Evolutionary conservation across 2,113 vertebrate genomes (phyloP).

Genomic region (Notarius quadriscutis): DNA sequence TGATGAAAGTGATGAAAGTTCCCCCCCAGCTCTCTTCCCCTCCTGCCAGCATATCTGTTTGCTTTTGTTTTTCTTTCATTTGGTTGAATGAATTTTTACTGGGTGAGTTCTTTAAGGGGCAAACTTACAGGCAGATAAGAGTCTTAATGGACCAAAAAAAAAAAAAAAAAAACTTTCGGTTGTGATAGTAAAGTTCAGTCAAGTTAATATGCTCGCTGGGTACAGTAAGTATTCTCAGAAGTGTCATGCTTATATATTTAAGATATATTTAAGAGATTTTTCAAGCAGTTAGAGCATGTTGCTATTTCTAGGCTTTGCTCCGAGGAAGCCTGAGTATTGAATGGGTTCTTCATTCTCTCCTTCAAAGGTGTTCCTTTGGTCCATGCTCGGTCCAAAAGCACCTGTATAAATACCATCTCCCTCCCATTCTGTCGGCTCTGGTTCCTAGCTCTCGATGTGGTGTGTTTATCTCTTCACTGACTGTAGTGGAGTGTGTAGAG

Average conservation of each 20-base stretch:
- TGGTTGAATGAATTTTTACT: constrained; percentile 20
- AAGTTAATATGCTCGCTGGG: background rate
- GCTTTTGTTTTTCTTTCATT: constrained; percentile 39
- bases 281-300: background rate
- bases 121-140: background rate
- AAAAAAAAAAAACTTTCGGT: background rate
- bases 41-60: constrained; percentile 29
- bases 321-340: background rate
- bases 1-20: constrained; percentile 13
- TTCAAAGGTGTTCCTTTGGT: constrained; percentile 45
- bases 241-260: background rate
- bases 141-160: background rate
- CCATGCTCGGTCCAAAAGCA: constrained; percentile 39
- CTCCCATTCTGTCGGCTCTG: constrained; percentile 15
- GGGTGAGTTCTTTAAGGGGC: background rate
- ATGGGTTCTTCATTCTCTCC: constrained; percentile 32
- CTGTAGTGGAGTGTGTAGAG: background rate
- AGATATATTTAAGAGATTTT: background rate
- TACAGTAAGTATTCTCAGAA: background rate
- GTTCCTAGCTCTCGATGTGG: constrained; percentile 51
- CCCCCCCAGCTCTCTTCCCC: background rate
- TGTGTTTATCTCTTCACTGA: constrained; percentile 37
- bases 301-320: background rate
- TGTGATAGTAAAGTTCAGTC: background rate
- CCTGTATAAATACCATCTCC: constrained; percentile 57